These are phyloP conservation scores for Oncorhynchus keta DNA, from an alignment of 2,113 vertebrate genomes.

Conservation along the genomic window DNA sequence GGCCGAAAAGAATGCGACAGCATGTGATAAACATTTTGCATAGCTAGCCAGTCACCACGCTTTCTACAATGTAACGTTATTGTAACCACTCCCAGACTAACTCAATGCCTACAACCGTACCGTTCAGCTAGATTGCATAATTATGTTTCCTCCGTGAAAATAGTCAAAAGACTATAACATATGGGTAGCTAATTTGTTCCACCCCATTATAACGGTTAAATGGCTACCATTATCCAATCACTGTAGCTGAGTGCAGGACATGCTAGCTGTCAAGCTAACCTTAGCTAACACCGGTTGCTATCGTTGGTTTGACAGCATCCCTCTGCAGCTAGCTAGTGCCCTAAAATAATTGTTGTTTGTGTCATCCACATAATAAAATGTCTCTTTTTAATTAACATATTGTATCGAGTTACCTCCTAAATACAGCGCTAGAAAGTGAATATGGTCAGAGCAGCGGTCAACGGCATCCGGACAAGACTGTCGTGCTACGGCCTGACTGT, in stretches of 20 bases:
- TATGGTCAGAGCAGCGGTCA: background rate
- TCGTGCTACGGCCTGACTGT: background rate
- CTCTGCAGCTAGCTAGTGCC: too few relatives aligned
- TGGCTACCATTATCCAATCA: too few relatives aligned
- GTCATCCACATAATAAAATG: background rate
- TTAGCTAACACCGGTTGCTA: background rate
- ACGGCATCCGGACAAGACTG: background rate
- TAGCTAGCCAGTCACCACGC: constrained; percentile 27
- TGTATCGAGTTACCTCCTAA: background rate
- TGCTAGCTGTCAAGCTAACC: background rate
- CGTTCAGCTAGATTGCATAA: too few relatives aligned
- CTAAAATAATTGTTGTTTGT: background rate
- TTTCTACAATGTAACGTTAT: background rate
- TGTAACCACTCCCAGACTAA: background rate
- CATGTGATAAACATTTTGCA: constrained; percentile 25
- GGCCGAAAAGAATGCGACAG: constrained; percentile 47
- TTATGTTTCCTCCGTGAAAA: too few relatives aligned
- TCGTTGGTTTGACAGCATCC: background rate
- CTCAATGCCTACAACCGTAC: too few relatives aligned
- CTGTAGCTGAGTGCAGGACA: background rate
- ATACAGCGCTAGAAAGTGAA: background rate
- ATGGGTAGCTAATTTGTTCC: background rate
- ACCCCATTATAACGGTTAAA: background rate
- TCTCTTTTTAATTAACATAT: background rate
- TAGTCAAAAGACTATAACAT: too few relatives aligned